A percentile compares a stretch with the other conserved stretches of the same genome.
Evolutionary conservation across 2,797 vertebrate genomes (phyloP).

Genomic region (Molossus molossus): DNA sequence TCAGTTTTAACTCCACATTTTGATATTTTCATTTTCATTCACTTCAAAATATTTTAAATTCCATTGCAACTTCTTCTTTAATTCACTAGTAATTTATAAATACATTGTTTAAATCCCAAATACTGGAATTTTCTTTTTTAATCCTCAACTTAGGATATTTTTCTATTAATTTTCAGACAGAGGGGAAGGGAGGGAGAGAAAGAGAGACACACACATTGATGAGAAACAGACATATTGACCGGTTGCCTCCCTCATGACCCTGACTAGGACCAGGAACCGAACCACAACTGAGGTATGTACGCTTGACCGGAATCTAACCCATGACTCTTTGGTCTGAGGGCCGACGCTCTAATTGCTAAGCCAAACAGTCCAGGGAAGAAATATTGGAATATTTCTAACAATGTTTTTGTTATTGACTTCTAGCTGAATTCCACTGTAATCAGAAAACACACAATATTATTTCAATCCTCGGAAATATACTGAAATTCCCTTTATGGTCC

Average conservation of each 20-base stretch:
- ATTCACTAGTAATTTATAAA: background rate
- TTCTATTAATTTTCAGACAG: too few relatives aligned
- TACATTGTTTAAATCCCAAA: constrained; percentile 29
- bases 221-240: too few relatives aligned
- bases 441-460: constrained; percentile 37
- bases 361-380: too few relatives aligned
- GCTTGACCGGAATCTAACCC: too few relatives aligned
- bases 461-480: background rate
- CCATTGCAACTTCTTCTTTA: background rate
- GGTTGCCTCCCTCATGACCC: too few relatives aligned
- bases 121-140: background rate
- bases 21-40: constrained; percentile 16
- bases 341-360: too few relatives aligned
- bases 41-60: constrained; percentile 28
- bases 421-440: background rate
- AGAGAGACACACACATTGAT: too few relatives aligned
- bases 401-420: background rate
- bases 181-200: too few relatives aligned
- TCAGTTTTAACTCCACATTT: background rate
- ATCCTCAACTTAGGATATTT: too few relatives aligned
- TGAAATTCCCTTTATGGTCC: background rate
- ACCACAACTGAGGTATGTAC: too few relatives aligned
- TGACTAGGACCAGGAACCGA: too few relatives aligned
- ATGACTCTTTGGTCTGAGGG: too few relatives aligned
- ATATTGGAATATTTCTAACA: background rate